Conservation (phyloP, 2,797 vertebrate species). For the Perodicticus potto region DNA sequence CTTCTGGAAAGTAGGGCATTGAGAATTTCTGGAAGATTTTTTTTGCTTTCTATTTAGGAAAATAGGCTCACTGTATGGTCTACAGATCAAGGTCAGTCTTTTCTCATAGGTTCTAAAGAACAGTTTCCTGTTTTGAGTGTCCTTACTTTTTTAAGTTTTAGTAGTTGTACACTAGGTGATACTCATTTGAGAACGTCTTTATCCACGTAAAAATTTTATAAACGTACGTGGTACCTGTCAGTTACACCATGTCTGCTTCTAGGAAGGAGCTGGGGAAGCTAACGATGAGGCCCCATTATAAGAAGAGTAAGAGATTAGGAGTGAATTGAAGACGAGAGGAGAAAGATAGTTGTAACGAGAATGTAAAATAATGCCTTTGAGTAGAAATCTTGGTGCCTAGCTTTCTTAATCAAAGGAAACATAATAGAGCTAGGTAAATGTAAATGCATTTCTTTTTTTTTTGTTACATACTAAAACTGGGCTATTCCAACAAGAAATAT, state of each 20-base stretch:
- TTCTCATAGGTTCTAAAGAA: neutral
- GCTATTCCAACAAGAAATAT: neutral
- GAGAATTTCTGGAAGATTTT: constrained; percentile 25
- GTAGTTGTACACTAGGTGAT: neutral
- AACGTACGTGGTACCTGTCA: neutral
- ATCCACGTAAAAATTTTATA: neutral
- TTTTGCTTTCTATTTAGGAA: neutral
- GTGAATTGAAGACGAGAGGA: neutral
- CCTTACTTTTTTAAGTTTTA: constrained; percentile 19
- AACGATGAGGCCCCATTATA: neutral
- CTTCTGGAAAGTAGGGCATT: constrained; percentile 26
- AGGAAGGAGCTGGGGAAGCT: neutral
- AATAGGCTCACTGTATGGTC: neutral
- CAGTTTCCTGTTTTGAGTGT: neutral
- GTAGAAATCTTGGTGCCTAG: neutral
- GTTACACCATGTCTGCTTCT: neutral
- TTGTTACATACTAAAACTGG: neutral
- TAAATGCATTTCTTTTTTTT: neutral
- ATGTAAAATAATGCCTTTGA: neutral
- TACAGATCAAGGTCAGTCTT: neutral
- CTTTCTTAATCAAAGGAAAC: constrained; percentile 31
- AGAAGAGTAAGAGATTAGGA: neutral
- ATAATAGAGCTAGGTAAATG: neutral
- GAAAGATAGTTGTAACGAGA: neutral
- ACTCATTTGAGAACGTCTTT: neutral